Base-by-base conservation (phyloP, 2,888 invertebrate species). In the Eumacrocentrus americanus region DNA sequence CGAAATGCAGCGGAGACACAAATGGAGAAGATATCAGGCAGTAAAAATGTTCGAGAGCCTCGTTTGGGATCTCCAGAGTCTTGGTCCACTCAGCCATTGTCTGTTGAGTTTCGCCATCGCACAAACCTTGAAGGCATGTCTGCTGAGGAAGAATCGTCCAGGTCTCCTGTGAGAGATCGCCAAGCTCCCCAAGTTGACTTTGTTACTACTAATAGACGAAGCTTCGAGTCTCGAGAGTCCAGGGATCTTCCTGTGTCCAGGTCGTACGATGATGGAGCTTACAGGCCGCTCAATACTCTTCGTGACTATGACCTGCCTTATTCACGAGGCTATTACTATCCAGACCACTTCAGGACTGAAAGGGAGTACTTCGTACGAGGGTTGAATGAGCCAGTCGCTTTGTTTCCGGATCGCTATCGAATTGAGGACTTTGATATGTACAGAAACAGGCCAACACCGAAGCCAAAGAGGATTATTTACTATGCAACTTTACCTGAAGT, bases 401-500 rank as follows among this genome's bases (percentile, higher is more conserved):
- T 69, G 37, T 73, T 61, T 6, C 51, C 74, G 29, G 74, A 79
- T 60, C 75, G 75, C 2, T 78, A 78, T 63, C 70, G 74, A 3
- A 72, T 77, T 1, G 75, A 74, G 5, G 71, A 73, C 9, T 69
- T 76, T 12, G 77, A 78, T 47, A 57, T 71, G 1, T 78, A 75
- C 56, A 69, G 73, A 0, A 71, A 77, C 52, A 68, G 66, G 37
- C 70, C 74, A 53, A 67, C 73, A 0, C 62, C 67, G 1, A 79
- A 77, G 57, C 78, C 78, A 0, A 78, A 76, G 57, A 67, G 82
- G 57, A 80, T 82, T 42, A 79, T 82, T 18, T 82, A 82, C 55
- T 82, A 82, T 54, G 81, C 82, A 1, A 81, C 80, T 0, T 63
- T 82, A 6, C 82, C 82, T 9, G 82, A 82, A 55, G 65, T 82